Evolutionary conservation across 2,888 invertebrate genomes (phyloP), one percentile per base, ranked within the genome.

Genomic region (Dexiosoma caninum): DNA sequence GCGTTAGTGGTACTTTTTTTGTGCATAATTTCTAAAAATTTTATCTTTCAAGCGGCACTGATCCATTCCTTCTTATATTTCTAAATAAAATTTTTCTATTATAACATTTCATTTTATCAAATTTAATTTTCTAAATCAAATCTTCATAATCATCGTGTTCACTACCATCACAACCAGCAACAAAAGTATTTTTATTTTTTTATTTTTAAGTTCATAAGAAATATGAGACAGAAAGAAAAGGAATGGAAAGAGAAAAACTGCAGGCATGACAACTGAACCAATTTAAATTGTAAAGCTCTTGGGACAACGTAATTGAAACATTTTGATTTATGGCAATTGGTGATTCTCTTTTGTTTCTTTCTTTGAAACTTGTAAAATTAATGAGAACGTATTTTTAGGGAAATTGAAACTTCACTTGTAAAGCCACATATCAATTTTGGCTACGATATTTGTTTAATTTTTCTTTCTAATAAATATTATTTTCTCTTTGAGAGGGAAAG

Each of bases 41-140:
- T 70, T 27, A 53, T 40, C 37, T 42, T 60, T 23, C 14, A 30
- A 23, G 12, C 10, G 30, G 8, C 27, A 64, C 64, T 57, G 64
- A 66, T 75, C 74, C 66, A 59, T 66, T 66, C 46, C 57, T 57
- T 8, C 40, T 16, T 37, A 7, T 37, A 59, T 77, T 60, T 78
- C 75, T 35, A 46, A 59, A 44, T 66, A 49, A 32, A 60, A 44
- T 71, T 55, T 78, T 30, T 57, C 66, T 71, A 64, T 64, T 62
- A 19, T 44, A 62, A 27, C n/a, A n/a, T n/a, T n/a, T n/a, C n/a
- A n/a, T n/a, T n/a, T 46, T 70, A 35, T 51, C n/a, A 23, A 12
- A 2, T 7, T 2, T 49, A 0, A n/a, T 6, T 37, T 14, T 37
- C 10, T 32, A 55, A 23, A 30, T 55, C 19, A 30, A 30, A 32